Percentiles rank a stretch among this genome's conserved stretches.
These are phyloP conservation scores for Zenarchopterus dispar DNA, from an alignment of 2,797 vertebrate genomes.

Conservation along the genomic window DNA sequence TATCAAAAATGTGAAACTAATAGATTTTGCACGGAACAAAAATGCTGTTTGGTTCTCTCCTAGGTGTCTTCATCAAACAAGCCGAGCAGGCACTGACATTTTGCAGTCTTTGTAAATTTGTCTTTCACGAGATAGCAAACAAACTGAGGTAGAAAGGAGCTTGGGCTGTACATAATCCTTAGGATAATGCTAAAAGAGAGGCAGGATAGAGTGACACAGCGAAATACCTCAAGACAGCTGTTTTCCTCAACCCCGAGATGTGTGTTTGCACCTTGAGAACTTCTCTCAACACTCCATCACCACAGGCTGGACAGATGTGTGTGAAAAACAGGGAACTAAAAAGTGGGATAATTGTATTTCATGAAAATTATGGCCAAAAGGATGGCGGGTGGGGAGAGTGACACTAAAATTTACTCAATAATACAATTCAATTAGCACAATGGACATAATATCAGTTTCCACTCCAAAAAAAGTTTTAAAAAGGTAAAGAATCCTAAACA, in stretches of 20 bases:
- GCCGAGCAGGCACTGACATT: constrained; percentile 73
- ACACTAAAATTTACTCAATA: constrained; percentile 33
- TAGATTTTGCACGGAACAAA: constrained; percentile 49
- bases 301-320: constrained; percentile 51
- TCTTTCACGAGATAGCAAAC: constrained; percentile 87
- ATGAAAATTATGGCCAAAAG: constrained; percentile 45
- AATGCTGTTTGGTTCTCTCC: constrained; percentile 55
- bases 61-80: constrained; percentile 77
- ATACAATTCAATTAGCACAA: constrained; percentile 43
- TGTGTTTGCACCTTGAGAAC: constrained; percentile 67
- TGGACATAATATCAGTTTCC: constrained; percentile 69
- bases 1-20: constrained; percentile 65
- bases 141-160: constrained; percentile 95
- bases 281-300: constrained; percentile 60
- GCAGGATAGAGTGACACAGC: constrained; percentile 66
- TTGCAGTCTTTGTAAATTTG: constrained; percentile 79
- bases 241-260: constrained; percentile 70
- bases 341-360: constrained; percentile 33
- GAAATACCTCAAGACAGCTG: constrained; percentile 52
- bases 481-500: constrained; percentile 67
- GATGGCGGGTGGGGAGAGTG: constrained; percentile 16
- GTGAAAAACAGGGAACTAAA: constrained; percentile 45
- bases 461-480: constrained; percentile 60
- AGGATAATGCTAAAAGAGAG: constrained; percentile 80
- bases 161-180: constrained; percentile 84